A percentile compares a stretch with the other conserved stretches of the same genome.
These are phyloP conservation scores for Chloroceryle aenea DNA, from an alignment of 2,113 vertebrate species.

Conservation along the genomic window DNA sequence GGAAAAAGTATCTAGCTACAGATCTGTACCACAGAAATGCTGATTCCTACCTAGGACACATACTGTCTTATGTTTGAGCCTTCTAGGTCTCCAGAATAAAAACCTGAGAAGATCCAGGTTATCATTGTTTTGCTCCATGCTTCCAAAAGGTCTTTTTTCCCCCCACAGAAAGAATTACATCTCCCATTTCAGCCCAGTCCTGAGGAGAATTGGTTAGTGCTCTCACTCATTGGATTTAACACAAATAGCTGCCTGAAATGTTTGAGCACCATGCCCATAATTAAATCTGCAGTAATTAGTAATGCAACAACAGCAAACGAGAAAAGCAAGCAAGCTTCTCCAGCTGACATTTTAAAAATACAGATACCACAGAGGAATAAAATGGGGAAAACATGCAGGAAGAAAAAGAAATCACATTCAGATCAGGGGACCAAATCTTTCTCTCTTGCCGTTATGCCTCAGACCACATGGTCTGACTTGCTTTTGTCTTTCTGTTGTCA, in stretches of 20 bases:
- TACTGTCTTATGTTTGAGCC: not conserved
- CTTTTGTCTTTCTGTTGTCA: not conserved
- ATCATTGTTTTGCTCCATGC: not conserved
- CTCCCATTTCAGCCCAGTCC: not conserved
- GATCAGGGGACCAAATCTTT: not conserved
- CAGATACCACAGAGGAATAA: not conserved
- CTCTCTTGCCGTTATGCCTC: not conserved
- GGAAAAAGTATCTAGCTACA: not conserved
- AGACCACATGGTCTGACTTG: not conserved
- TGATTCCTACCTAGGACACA: not conserved
- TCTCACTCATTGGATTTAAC: conserved; percentile 15
- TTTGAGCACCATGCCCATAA: conserved; percentile 11
- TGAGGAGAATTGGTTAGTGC: conserved; percentile 16
- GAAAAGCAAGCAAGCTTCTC: conserved; percentile 6
- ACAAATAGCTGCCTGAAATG: conserved; percentile 28
- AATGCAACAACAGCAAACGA: not conserved
- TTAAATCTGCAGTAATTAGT: conserved; percentile 50
- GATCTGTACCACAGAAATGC: not conserved
- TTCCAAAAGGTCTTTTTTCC: not conserved
- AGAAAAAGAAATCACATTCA: not conserved
- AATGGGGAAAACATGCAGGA: not conserved
- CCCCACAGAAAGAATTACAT: not conserved
- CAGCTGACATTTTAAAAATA: not conserved
- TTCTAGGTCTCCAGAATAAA: not conserved
- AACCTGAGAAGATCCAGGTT: not conserved